These are phyloP conservation scores for Amphiduros pacificus DNA, from an alignment of 2,888 invertebrate species.

Conservation along the genomic window DNA sequence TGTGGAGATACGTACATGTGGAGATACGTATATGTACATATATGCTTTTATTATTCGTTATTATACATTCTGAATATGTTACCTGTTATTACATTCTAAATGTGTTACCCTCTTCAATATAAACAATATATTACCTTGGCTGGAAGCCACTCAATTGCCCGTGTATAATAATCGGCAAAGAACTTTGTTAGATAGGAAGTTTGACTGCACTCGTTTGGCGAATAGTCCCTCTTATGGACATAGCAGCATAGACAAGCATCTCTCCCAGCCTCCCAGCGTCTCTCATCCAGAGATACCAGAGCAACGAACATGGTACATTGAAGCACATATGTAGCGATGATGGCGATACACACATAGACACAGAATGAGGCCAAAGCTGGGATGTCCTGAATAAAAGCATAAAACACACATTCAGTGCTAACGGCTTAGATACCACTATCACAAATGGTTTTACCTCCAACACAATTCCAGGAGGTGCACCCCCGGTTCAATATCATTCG, in stretches of 20 bases:
- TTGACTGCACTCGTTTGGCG: conserved; percentile 65
- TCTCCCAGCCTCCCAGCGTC: neutral
- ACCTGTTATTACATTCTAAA: no score
- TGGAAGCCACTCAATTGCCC: conserved; percentile 68
- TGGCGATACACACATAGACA: conserved; percentile 77
- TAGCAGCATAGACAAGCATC: conserved; percentile 16
- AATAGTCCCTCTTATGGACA: conserved; percentile 53
- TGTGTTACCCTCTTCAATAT: no score
- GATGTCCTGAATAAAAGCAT: conserved; percentile 65
- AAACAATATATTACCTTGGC: conserved; percentile 70
- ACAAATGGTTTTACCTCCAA: no score
- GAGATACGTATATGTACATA: no score
- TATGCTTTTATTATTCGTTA: no score
- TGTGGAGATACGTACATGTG: no score
- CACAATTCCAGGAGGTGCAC: no score
- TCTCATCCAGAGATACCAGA: conserved; percentile 73
- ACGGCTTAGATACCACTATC: no score
- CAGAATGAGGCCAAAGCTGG: conserved; percentile 82
- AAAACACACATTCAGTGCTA: no score
- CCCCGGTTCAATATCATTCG: no score
- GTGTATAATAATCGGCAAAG: conserved; percentile 68
- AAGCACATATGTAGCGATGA: conserved; percentile 69
- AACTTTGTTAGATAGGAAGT: conserved; percentile 66
- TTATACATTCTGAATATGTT: no score
- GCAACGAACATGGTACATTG: conserved; percentile 82